A percentile compares a stretch with the other conserved stretches of the same genome.
Evolutionary conservation across 2,888 invertebrate species (phyloP).

Genomic region (Hartigia nigra): DNA sequence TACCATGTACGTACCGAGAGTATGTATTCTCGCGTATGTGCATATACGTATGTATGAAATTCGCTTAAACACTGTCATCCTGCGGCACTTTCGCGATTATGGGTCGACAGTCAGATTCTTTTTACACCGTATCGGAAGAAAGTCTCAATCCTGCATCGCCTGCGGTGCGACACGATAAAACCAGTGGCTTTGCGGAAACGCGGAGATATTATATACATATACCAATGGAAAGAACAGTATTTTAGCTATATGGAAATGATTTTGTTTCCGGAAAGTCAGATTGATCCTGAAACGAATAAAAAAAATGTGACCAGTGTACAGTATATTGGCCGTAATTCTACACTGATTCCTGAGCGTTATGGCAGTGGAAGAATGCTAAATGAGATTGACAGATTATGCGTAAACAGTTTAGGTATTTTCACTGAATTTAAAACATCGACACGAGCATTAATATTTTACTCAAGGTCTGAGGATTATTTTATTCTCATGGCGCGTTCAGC

Average conservation of each 20-base stretch:
- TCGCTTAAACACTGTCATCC: not conserved
- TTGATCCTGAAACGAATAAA: not conserved
- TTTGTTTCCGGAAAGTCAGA: not conserved
- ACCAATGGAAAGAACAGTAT: not conserved
- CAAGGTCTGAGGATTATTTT: constrained; percentile 15
- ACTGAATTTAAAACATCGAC: no score
- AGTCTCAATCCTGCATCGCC: not conserved
- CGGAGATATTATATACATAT: not conserved
- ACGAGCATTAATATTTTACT: constrained; percentile 21
- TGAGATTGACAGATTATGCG: not conserved
- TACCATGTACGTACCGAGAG: not conserved
- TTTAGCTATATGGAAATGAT: not conserved
- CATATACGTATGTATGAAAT: not conserved
- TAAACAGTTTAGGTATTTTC: not conserved
- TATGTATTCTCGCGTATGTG: not conserved
- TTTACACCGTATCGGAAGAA: not conserved
- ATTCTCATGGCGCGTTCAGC: constrained; percentile 24
- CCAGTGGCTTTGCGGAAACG: not conserved
- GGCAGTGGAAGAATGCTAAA: not conserved
- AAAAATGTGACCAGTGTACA: not conserved
- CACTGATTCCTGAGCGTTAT: not conserved
- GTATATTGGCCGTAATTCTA: not conserved
- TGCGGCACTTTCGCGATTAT: not conserved
- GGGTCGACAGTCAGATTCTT: not conserved
- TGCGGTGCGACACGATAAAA: not conserved